Base-by-base conservation (phyloP, 2,113 vertebrate species). In the Chlorodrepanis virens region DNA sequence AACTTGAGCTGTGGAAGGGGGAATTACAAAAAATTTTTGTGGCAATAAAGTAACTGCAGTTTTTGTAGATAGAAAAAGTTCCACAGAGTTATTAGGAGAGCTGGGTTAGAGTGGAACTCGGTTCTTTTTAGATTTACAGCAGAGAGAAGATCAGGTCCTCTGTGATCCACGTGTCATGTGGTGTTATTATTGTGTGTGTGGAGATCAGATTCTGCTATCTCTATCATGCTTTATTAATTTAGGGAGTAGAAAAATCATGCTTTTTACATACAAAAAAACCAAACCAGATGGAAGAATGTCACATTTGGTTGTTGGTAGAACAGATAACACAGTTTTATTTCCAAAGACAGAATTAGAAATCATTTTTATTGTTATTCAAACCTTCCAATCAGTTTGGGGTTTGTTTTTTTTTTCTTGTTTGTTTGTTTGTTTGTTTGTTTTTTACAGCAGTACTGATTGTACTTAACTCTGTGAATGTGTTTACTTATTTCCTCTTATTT, bases 401-500 rank as follows among this genome's bases (percentile, higher is more conserved):
- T 57, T 5, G 21, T 5, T 2, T 6, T 14, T 23, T 22, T 22
- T 56, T 6, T 19, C 1, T 19, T 33, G 3, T 14, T 37, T 29
- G n/a, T 31, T 53, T 53, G 6, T 7, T n/a, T 37, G 10, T 49
- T 24, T 40, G 4, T 7, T 50, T 16, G 12, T 40, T 59, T 56
- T 60, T 81, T 53, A 31, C 61, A 79, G 11, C 14, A 39, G 14
- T 80, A 56, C 57, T 71, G 67, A 60, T 64, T 83, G 31, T 69
- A 64, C 49, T 83, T 78, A 64, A 35, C 8, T 83, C 45, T 79
- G 7, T 93, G 78, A 87, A 50, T 79, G 28, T 54, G 21, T 90
- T 90, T 85, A 50, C 42, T 67, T 82, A 67, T 56, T 92, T 23
- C 23, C 16, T 60, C 57, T 71, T 83, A 75, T 60, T 92, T 90